Base-by-base conservation (phyloP, 2,113 vertebrate genomes). In the Merops nubicus region DNA sequence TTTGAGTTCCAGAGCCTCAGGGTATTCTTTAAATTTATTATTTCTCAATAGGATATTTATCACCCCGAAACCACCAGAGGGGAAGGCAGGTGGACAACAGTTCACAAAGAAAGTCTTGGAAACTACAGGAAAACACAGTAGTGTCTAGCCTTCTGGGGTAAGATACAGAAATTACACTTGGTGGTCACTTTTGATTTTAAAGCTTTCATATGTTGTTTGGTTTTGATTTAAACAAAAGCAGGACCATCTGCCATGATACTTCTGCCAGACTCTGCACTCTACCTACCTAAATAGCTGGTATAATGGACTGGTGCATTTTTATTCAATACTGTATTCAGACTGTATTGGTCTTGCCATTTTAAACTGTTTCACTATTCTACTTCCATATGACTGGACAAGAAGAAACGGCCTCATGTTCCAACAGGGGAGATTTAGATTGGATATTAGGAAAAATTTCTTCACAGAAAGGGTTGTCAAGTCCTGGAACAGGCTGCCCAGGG, bases 371-470 rank as follows among this genome's bases (percentile, higher is more conserved):
- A 23, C 51, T 56, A 1, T 25, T 78, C 74, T 70, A 13, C 16
- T 16, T 38, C 9, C 25, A 19, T 6, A 28, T 1, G 0, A 22
- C 34, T 23, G 14, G 13, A 1, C 23, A 54, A 54, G 51, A 54
- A 28, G 51, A 54, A 31, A 17, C 15, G 14, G 12, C 29, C 51
- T 54, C 51, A 54, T 15, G 51, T 54, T 29, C 26, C 26, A 54
- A 28, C 51, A 31, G 51, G 51, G 20, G 47, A 48, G 20, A 29
- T 54, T 54, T 54, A 31, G 51, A 29, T 17, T 54, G 51, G 51
- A 54, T 54, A 53, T 54, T 31, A 54, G 15, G 51, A 29, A 54
- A 54, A 54, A 54, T 31, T 17, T 31, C n/a, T 15, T 54, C 51
- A 29, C 51, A 31, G 51, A 54, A 54, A 54, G 28, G 16, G 51